Evolutionary conservation across 2,797 vertebrate genomes (phyloP), one percentile per base, ranked within the genome.

Genomic region (Platalea minor): DNA sequence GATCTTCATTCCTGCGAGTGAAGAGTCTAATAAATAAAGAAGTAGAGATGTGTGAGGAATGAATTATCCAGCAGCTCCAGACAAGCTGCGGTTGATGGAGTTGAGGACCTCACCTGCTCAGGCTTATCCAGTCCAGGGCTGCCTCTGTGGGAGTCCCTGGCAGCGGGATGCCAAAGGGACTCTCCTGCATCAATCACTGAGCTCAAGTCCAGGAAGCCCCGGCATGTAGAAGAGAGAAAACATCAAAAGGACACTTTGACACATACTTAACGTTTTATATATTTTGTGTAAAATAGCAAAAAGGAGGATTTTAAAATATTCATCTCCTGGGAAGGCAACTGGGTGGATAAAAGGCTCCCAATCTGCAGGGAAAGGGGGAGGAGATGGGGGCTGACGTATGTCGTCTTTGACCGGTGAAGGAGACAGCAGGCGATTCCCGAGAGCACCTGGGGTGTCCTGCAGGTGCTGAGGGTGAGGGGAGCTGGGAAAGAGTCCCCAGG

Each of bases 291-390:
- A 96, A 93, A 89, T 25, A 86, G 74, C 63, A 85, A 79, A 93
- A 96, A 87, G 31, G 48, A 84, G 21, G n/a, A 45, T 63, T 93
- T 93, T 94, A 67, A 96, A 96, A 96, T 95, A 97, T 91, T 95
- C 51, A 90, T 95, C 89, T 86, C 88, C 51, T 56, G 83, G 83
- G 94, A 95, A 93, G 56, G 67, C 63, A 94, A 56, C 45, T 0
- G 12, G 56, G 43, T 82, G 48, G 89, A 95, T 97, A 70, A 96
- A 96, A 96, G 60, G 23, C 85, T 96, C 63, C 33, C 11, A 24
- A 3, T 81, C 63, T 78, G 39, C 88, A 79, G 80, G 79, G 69
- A 72, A 68, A 61, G n/a, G 0, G 0, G 35, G 54, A 83, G 56
- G 75, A 82, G 64, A 28, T 60, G 46, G 20, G 17, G 28, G 37